Evolutionary conservation across 2,888 invertebrate genomes (phyloP), one percentile per base, ranked within the genome.

Genomic region (Horisme vitalbata): DNA sequence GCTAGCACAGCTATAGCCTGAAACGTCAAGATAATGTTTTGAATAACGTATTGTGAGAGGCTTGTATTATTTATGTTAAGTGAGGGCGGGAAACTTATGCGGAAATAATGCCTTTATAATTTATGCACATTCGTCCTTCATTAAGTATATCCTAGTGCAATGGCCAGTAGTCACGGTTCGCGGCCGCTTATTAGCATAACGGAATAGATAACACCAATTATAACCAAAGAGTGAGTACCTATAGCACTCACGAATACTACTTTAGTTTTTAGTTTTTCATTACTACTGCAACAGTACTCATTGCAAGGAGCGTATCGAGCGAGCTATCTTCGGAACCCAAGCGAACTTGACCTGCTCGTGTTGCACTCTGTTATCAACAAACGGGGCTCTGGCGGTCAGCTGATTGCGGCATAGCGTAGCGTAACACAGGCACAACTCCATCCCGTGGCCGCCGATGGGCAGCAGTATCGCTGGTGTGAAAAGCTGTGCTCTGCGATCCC

Each of bases 121-220:
- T 55, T 59, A 57, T 59, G 57, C 55, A 48, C 55, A 55, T 59
- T 57, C 50, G 60, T 55, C 56, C 58, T 59, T 55, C 45, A 50
- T 55, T 56, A 48, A 44, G 48, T 61, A 55, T 45, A 52, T 52
- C 57, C 47, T 43, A 39, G 52, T 57, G 59, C 59, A 61, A 61
- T 57, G 52, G 59, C 51, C 51, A 55, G 52, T 52, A 61, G 60
- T 59, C 60, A 61, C 60, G 59, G 59, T 32, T 47, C 33, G 37
- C 37, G 46, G 26, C 21, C 38, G 32, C 49, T 41, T 30, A 59
- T 59, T 57, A 34, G 32, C 57, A 59, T 57, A 61, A 50, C 54
- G 41, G 47, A 43, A 52, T 52, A 50, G 53, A 56, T 56, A 56
- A 54, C 39, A 20, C 26, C 41, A 44, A 55, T 55, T 45, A 57